Evolutionary conservation across 2,797 vertebrate genomes (phyloP).

Genomic region (Sphenodon punctatus): DNA sequence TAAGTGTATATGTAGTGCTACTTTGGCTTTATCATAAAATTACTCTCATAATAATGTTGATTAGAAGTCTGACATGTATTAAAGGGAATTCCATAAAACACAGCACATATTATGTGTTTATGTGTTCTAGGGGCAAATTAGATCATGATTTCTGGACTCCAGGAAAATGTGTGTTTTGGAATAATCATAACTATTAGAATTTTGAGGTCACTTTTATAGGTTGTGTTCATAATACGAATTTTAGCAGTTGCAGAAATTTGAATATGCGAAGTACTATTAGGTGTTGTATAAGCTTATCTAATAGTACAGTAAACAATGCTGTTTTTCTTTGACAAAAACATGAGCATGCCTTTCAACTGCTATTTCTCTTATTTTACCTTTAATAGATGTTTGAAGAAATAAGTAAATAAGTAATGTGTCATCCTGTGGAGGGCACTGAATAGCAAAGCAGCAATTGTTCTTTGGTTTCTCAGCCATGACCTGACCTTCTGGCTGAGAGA

Average conservation of each 20-base stretch:
- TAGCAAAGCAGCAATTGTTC: constrained; percentile 68
- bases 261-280: background rate
- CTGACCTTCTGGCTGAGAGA: constrained; percentile 72
- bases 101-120: constrained; percentile 9
- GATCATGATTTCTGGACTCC: background rate
- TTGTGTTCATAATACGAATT: background rate
- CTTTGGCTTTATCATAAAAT: constrained; percentile 7
- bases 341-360: background rate
- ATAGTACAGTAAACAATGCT: background rate
- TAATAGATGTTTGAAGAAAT: constrained; percentile 47
- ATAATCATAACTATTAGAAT: background rate
- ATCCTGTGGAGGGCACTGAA: constrained; percentile 43
- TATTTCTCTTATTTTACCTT: background rate
- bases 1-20: background rate
- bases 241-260: background rate
- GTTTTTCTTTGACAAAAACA: background rate
- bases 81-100: background rate
- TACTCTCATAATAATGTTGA: background rate
- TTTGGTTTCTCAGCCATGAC: constrained; percentile 75
- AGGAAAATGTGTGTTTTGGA: background rate
- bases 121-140: background rate
- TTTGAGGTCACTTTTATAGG: constrained; percentile 1
- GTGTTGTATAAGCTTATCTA: background rate
- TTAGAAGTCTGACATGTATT: background rate
- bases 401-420: constrained; percentile 48